A percentile compares a stretch with the other conserved stretches of the same genome.
Evolutionary conservation across 2,888 invertebrate species (phyloP).

Genomic region (Steromphala cineraria): DNA sequence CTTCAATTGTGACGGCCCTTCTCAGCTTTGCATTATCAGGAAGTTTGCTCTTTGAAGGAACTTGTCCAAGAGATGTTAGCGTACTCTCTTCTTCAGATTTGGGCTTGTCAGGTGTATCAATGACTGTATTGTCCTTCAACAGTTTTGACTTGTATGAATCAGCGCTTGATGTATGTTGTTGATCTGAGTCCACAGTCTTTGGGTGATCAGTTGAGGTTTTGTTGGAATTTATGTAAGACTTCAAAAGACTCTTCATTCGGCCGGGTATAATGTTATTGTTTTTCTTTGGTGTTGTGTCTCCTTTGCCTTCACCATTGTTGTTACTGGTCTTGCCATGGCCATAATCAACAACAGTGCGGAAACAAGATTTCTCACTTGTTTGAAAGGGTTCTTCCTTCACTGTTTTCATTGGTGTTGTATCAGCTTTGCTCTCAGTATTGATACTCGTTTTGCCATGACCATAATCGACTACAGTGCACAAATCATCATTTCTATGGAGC

Average conservation of each 20-base stretch:
- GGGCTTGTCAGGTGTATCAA: background rate
- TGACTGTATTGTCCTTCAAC: too few relatives aligned
- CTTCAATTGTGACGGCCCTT: too few relatives aligned
- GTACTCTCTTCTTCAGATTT: background rate
- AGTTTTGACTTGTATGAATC: too few relatives aligned
- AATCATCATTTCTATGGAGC: background rate
- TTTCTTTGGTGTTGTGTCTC: background rate
- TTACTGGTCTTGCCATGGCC: background rate
- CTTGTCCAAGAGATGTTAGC: background rate
- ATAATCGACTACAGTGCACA: background rate
- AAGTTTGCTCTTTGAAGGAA: background rate
- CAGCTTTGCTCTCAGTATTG: background rate
- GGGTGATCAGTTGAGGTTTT: background rate
- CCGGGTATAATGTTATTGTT: background rate
- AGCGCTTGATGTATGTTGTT: too few relatives aligned
- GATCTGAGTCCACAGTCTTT: background rate
- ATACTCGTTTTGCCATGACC: too few relatives aligned
- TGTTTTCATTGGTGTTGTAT: background rate
- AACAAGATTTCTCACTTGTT: background rate
- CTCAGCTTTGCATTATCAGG: background rate
- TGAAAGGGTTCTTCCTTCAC: too few relatives aligned
- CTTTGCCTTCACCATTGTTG: background rate
- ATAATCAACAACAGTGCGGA: background rate
- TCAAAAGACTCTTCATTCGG: conserved; percentile 6
- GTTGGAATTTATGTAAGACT: conserved; percentile 6